phyloP scores from a whole-genome alignment of 2,888 invertebrate genomes.

The Apodemia mormo region DNA sequence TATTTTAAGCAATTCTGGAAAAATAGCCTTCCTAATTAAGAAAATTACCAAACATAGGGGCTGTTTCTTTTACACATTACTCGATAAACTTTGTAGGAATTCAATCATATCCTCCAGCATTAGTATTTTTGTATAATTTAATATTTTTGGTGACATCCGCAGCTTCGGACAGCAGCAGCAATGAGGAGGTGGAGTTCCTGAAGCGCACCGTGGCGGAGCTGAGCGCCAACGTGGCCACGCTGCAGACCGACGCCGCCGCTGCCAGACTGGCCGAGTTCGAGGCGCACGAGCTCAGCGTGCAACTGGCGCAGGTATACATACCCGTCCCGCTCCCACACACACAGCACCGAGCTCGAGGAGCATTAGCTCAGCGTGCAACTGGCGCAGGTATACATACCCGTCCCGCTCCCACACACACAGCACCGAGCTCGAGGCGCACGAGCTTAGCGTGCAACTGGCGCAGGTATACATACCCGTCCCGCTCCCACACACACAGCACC shows the following conservation, averaged over 20 bases:
- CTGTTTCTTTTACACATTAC: no score
- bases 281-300: constrained; percentile 84
- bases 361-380: constrained; percentile 82
- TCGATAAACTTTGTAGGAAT: no score
- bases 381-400: neutral
- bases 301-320: constrained; percentile 72
- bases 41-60: no score
- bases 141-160: constrained; percentile 25
- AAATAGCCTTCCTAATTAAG: no score
- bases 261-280: constrained; percentile 86
- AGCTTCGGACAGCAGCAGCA: constrained; percentile 78
- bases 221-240: constrained; percentile 83
- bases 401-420: neutral
- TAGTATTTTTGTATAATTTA: no score
- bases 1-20: no score
- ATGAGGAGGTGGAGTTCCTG: constrained; percentile 85
- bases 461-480: neutral
- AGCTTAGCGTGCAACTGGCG: constrained; percentile 77
- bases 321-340: neutral
- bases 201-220: constrained; percentile 85
- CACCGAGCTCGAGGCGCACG: constrained; percentile 56
- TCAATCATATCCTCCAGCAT: no score
- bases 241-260: constrained; percentile 85
- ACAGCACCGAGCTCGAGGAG: constrained; percentile 38
- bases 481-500: constrained; percentile 37